Evolutionary conservation across 2,888 invertebrate species (phyloP), one percentile per base, ranked within the genome.

Genomic region (Cryptocheilus praepositus): DNA sequence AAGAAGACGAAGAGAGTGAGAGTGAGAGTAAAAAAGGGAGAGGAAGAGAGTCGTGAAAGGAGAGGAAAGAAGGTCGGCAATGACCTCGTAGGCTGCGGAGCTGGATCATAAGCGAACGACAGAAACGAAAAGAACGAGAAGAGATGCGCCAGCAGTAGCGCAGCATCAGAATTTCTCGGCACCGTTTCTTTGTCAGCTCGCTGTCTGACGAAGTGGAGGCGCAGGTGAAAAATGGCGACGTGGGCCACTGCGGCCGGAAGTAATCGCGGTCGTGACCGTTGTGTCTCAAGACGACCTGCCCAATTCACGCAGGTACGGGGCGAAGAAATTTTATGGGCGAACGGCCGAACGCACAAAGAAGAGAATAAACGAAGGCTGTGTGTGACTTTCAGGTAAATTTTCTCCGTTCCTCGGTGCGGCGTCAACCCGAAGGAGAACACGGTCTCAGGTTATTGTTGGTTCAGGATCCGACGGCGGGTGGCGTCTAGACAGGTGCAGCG

Each of bases 321-420:
- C 36, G 36, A 11, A 1, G 8, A 7, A 36, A 36, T 36, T 36
- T 11, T n/a, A 36, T 11, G 11, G n/a, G 36, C 36, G 8, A 11
- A 36, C 11, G 36, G 7, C 11, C 36, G 36, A 1, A 4, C 54
- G 55, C 57, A 67, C 61, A 66, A 67, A 67, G 56, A 45, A 19
- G 25, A 18, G 49, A 52, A 59, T 18, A 56, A 62, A 65, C 57
- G 61, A 25, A 57, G 62, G 70, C 69, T 11, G 36, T 36, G 36
- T 36, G 36, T 71, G 77, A 73, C 73, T 73, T 66, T 62, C 76
- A 76, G 76, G 76, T 76, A 71, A 70, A 73, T 74, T 76, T 76
- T 78, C 70, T 70, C 64, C 60, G 66, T 61, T 58, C 65, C 70
- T 66, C 68, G 59, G 55, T 44, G 36, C 16, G 19, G 46, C 49